These are phyloP conservation scores for Tenualosa ilisha DNA, from an alignment of 2,797 vertebrate species.

Conservation along the genomic window DNA sequence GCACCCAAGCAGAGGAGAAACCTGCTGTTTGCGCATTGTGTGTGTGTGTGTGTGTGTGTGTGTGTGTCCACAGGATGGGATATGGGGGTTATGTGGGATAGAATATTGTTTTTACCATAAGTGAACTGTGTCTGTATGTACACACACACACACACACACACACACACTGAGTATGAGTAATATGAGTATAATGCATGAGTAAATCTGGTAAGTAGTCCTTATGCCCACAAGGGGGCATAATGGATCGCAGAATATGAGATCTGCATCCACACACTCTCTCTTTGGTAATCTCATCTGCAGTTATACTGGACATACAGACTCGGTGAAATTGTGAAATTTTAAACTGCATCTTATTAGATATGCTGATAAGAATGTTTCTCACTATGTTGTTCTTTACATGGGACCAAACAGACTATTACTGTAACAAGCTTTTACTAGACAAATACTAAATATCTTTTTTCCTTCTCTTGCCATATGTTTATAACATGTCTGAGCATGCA, in stretches of 20 bases:
- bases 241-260: not conserved
- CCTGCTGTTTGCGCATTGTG: no score
- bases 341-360: not conserved
- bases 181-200: no score
- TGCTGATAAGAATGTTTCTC: not conserved
- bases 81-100: no score
- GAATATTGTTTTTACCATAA: no score
- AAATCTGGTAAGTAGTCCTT: not conserved
- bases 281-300: not conserved
- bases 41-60: not conserved
- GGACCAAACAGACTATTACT: not conserved
- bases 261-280: no score
- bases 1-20: conserved; percentile 55
- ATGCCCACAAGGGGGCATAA: not conserved
- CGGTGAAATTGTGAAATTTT: not conserved
- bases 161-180: not conserved
- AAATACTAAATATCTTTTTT: not conserved
- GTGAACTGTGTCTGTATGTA: no score
- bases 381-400: not conserved
- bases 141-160: not conserved
- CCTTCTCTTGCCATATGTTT: not conserved
- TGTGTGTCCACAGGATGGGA: not conserved
- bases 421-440: no score
- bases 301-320: not conserved
- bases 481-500: not conserved